Evolutionary conservation across 2,113 vertebrate species (phyloP), one percentile per base, ranked within the genome.

Genomic region (Gobio gobio): DNA sequence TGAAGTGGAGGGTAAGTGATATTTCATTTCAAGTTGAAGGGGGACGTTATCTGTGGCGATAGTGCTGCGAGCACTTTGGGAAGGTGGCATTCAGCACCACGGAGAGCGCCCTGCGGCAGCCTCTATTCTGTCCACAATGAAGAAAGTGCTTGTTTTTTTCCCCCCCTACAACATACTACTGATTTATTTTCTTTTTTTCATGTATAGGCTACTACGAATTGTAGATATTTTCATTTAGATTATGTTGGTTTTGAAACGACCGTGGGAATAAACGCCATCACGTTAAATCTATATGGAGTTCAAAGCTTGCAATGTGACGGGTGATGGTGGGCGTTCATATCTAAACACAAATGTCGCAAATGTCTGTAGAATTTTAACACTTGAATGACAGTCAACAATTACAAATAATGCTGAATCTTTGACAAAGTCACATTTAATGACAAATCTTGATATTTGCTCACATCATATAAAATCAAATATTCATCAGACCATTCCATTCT

Each of bases 1-100:
- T 91, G 97, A 98, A 91, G 94, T 98, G 91, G 97, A 98, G 94
- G 97, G 97, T 98, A 91, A 96, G 97, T 88, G 43, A 54, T 59
- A 58, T 83, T 83, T 70, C 47, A 43, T 58, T 40, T 40, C 6
- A 29, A 58, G 26, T 82, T n/a, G 20, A 26, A 68, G 10, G 12
- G 40, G 24, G 13, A 64, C 63, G 43, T 56, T 83, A 58, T 83
- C 49, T 58, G 9, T 72, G 66, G 22, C 4, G 47, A 72, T 24
- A 72, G 29, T 8, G 79, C 45, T 49, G 59, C 58, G 4, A 66
- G 6, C 16, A 58, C 56, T 68, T 43, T 59, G 75, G 43, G 49
- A 78, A 43, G 29, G 29, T 49, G 36, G 22, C 12, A 59, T 85
- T 78, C 84, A 59, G 64, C 26, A 73, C 85, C 84, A 26, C 24